Percentiles rank a stretch among this genome's conserved stretches.
These are phyloP conservation scores for Noctua janthe DNA, from an alignment of 2,888 invertebrate species.

Conservation along the genomic window DNA sequence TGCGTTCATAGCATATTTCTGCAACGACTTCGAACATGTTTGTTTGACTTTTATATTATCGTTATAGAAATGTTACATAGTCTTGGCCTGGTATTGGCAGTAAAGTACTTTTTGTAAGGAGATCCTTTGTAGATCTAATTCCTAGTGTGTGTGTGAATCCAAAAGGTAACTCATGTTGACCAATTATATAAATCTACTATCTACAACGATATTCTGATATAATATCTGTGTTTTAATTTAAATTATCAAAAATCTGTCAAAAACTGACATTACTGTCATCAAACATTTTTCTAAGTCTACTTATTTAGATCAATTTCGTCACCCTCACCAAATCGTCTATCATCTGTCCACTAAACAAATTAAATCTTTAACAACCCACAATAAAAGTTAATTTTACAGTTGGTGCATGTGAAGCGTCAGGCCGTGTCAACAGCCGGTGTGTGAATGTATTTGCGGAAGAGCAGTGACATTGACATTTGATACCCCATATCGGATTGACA, in stretches of 20 bases:
- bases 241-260: not conserved
- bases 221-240: not conserved
- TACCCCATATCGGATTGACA: conserved; percentile 63
- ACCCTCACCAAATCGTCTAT: not conserved
- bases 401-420: conserved; percentile 69
- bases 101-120: not conserved
- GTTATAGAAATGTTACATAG: not conserved
- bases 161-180: not conserved
- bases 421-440: conserved; percentile 68
- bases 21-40: not conserved
- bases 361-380: conserved; percentile 26
- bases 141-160: not conserved
- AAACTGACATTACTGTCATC: not conserved
- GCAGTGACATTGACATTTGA: conserved; percentile 65
- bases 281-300: not conserved
- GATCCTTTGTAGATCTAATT: not conserved
- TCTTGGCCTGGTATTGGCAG: not conserved
- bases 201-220: not conserved
- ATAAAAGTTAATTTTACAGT: conserved; percentile 49
- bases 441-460: conserved; percentile 80
- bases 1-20: not conserved
- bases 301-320: not conserved
- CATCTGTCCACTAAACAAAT: conserved; percentile 13
- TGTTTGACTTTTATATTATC: not conserved
- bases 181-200: not conserved